Evolutionary conservation across 2,888 invertebrate species (phyloP), one percentile per base, ranked within the genome.

Genomic region (Rhingia rostrata): DNA sequence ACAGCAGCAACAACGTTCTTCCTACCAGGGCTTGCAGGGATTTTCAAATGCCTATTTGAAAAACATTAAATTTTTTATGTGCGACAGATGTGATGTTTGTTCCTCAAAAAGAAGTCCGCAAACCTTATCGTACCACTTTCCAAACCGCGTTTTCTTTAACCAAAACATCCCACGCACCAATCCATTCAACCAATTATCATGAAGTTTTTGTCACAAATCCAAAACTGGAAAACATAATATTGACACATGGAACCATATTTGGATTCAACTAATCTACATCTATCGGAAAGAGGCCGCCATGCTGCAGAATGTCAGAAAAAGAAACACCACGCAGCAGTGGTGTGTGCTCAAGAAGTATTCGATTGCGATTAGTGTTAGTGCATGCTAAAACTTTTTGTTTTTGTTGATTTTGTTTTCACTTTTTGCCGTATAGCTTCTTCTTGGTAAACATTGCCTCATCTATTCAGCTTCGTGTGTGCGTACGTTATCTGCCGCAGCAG

Each of bases 281-380:
- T 35, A 37, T n/a, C 39, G 14, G 37, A 45, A 56, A 54, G 73
- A 63, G 43, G 60, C 60, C 51, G 60, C 43, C 58, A 32, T n/a
- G 67, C 45, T 12, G 30, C 30, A 56, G 10, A 32, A 12, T 37
- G 6, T 60, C 41, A 14, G 12, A 32, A 10, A 4, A 7, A 49
- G 39, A 49, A 58, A 4, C 47, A 41, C 14, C 70, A 49, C 49
- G 58, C 61, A 35, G n/a, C 43, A 43, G 51, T 60, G 60, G 51
- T n/a, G 22, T 49, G 22, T 7, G 54, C 56, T 56, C 64, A 49
- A 64, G 73, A 56, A 37, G 56, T 47, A 58, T 58, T 58, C 33
- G 47, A 47, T 58, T 58, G 69, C 49, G 54, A 54, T 54, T 54
- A 45, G 73, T 74, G 54, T 54, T 54, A 54, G 73, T 74, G 54